phyloP scores from a whole-genome alignment of 2,113 vertebrate genomes.

The Tympanuchus pallidicinctus region DNA sequence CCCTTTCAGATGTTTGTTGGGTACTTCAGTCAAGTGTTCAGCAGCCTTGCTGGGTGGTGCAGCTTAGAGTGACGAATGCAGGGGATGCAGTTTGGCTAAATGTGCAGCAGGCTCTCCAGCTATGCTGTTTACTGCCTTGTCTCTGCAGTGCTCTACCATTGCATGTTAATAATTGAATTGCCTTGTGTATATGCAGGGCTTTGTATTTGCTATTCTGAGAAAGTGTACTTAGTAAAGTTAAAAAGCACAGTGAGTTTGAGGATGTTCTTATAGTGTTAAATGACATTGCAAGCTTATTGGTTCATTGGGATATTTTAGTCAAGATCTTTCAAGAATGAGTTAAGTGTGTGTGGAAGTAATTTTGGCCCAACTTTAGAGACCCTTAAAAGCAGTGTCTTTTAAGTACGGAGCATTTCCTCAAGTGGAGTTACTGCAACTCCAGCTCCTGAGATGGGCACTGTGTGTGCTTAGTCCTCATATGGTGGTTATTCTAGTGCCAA shows the following conservation, averaged over 20 bases:
- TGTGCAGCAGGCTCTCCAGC: background rate
- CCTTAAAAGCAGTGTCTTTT: background rate
- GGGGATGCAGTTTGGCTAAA: background rate
- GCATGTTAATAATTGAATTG: background rate
- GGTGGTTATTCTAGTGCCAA: background rate
- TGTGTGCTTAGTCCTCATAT: accelerated
- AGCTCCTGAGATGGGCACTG: background rate
- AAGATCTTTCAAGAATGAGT: background rate
- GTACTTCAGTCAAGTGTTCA: background rate
- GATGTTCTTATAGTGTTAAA: background rate
- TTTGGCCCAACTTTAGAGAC: background rate
- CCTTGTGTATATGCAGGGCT: background rate
- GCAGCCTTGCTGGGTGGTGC: background rate
- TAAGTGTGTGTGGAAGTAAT: background rate
- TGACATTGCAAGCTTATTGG: background rate
- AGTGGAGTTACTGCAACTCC: background rate
- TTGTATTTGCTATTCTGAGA: background rate
- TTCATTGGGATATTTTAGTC: background rate
- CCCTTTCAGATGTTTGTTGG: background rate
- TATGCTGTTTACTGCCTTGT: background rate
- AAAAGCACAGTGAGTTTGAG: background rate
- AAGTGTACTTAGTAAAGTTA: background rate
- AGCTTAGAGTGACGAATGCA: accelerated
- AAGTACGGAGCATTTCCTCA: background rate
- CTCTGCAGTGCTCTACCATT: background rate